Evolutionary conservation across 2,113 vertebrate species (phyloP), one percentile per base, ranked within the genome.

Genomic region (Scartelaos histophorus): DNA sequence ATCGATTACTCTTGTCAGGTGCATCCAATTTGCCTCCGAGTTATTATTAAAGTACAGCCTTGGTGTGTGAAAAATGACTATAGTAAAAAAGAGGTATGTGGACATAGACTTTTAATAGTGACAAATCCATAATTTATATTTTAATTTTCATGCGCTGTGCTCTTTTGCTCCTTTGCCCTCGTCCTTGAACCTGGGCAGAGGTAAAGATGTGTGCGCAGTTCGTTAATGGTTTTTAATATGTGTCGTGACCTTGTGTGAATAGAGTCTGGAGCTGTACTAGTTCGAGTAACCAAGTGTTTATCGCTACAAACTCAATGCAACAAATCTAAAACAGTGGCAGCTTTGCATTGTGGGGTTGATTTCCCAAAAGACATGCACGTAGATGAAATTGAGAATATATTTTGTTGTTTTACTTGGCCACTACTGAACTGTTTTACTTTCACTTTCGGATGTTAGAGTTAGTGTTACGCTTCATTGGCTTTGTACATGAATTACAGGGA

Each of bases 11-110:
- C 13, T 6, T 58, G 51, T 74, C 35, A 64, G 34, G 15, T 56
- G 35, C 9, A 45, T 74, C 64, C 58, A 38, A 24, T 53, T 62
- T 34, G 53, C 58, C 25, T 21, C 45, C 51, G 3, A 22, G 12
- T 25, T 43, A 60, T 69, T 66, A 73, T 25, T 51, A 15, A 43
- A 34, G 51, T 25, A 21, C 51, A 75, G 69, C 70, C 66, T 78
- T 60, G 51, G 24, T 11, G 24, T 47, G 56, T 17, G 47, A 65
- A 35, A 49, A 70, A 53, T 58, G 6, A n/a, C 17, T 67, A 66
- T 43, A 10, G 70, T 9, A 1, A 13, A 16, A 15, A 49, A 15
- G 19, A 45, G 7, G 25, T 62, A 62, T 2, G 34, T n/a, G 34
- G 61, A 13, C 61, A 43, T 21, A 43, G 17, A 19, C 61, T 62